A percentile compares a stretch with the other conserved stretches of the same genome.
Evolutionary conservation across 2,113 vertebrate species (phyloP).

Genomic region (Larimichthys polyactis): DNA sequence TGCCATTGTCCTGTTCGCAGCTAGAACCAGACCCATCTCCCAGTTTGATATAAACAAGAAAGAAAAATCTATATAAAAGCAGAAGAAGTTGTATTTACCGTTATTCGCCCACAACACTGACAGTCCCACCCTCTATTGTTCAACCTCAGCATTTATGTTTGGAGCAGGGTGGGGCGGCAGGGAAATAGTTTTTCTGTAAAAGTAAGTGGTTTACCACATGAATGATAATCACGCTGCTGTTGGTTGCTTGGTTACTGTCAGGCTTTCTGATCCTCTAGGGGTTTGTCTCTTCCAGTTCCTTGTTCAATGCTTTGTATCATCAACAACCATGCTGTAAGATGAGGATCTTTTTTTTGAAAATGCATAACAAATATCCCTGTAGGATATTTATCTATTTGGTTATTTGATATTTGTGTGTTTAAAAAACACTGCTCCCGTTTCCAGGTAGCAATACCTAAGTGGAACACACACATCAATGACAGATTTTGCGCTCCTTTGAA

Average conservation of each 20-base stretch:
- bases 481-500: slow-evolving; percentile 39
- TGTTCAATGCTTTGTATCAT: slow-evolving; percentile 22
- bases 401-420: background rate
- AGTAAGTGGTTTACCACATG: slow-evolving; percentile 64
- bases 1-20: background rate
- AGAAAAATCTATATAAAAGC: slow-evolving; percentile 1
- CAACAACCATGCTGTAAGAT: background rate
- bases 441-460: slow-evolving; percentile 8
- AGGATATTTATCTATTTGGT: slow-evolving; percentile 2
- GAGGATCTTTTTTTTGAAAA: slow-evolving; percentile 2
- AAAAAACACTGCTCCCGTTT: slow-evolving; percentile 3
- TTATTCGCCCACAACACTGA: slow-evolving; percentile 24
- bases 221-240: slow-evolving; percentile 47
- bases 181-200: slow-evolving; percentile 63
- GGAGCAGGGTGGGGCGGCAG: slow-evolving; percentile 1
- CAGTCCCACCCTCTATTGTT: slow-evolving; percentile 17
- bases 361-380: slow-evolving; percentile 17
- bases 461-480: slow-evolving; percentile 28
- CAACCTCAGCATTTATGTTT: slow-evolving; percentile 38
- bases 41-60: slow-evolving; percentile 7
- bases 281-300: slow-evolving; percentile 13
- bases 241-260: slow-evolving; percentile 62
- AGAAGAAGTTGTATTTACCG: slow-evolving; percentile 37
- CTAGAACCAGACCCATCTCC: background rate
- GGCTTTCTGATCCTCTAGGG: slow-evolving; percentile 30